Conservation (phyloP, 2,797 vertebrate species). For the Varecia variegata region DNA sequence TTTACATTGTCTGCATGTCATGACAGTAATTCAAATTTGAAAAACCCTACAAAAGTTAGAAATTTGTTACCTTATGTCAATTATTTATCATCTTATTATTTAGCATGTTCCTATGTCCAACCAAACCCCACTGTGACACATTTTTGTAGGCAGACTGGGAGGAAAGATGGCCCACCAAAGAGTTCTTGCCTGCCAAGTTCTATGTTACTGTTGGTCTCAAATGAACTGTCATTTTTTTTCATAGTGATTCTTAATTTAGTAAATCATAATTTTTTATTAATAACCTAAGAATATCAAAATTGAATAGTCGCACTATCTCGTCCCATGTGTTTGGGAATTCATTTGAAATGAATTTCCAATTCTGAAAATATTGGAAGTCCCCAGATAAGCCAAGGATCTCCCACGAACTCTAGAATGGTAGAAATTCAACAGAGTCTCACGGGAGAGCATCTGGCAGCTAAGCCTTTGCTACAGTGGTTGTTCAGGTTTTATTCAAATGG, state of each 20-base stretch:
- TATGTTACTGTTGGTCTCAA: background rate
- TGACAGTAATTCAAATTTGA: background rate
- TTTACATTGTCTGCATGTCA: background rate
- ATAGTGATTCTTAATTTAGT: slow-evolving; percentile 42
- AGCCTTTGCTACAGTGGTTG: background rate
- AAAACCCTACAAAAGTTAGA: slow-evolving; percentile 8
- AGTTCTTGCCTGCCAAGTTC: background rate
- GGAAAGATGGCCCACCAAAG: background rate
- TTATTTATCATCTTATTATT: background rate
- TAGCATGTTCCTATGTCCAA: background rate
- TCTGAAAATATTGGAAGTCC: slow-evolving; percentile 17
- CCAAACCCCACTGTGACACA: background rate
- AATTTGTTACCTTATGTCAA: background rate
- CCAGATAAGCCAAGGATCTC: background rate
- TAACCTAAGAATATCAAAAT: slow-evolving; percentile 4
- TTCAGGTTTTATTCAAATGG: slow-evolving; percentile 39
- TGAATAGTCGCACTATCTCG: background rate
- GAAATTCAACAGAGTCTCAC: background rate
- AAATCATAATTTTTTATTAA: slow-evolving; percentile 47
- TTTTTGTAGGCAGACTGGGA: background rate
- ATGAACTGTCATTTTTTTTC: background rate
- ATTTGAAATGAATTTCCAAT: slow-evolving; percentile 24
- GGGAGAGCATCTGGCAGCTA: background rate
- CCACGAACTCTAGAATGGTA: background rate
- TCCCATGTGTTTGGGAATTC: slow-evolving; percentile 17